Conservation (phyloP, 2,888 invertebrate genomes). For the Synanthedon myopaeformis region DNA sequence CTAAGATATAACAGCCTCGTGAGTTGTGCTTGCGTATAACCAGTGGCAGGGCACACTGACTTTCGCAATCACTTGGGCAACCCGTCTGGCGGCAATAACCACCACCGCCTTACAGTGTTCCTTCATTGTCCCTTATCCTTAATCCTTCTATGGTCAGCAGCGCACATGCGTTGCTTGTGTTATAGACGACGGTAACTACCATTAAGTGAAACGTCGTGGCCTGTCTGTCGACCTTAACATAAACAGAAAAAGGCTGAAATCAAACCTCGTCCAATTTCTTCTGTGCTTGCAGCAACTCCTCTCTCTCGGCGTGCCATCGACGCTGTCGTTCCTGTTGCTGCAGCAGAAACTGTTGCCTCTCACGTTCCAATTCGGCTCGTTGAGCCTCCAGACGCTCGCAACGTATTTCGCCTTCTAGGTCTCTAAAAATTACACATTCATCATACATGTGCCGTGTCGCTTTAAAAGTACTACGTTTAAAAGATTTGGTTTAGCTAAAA, state of each 20-base stretch:
- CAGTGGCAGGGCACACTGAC: not conserved
- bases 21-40: too few species aligned
- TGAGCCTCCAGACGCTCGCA: conserved; percentile 76
- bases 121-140: too few species aligned
- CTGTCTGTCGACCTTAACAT: too few species aligned
- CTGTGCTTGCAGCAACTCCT: conserved; percentile 77
- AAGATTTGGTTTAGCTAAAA: too few species aligned
- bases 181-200: too few species aligned
- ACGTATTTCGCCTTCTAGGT: conserved; percentile 56
- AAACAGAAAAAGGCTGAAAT: not conserved
- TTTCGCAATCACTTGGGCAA: not conserved
- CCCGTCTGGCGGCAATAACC: not conserved
- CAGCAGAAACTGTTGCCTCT: conserved; percentile 71
- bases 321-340: conserved; percentile 65
- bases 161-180: too few species aligned
- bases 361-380: conserved; percentile 67
- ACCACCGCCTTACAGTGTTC: not conserved
- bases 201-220: too few species aligned
- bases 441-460: not conserved
- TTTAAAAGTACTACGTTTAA: not conserved
- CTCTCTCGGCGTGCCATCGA: conserved; percentile 64
- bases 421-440: conserved; percentile 21
- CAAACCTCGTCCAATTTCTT: conserved; percentile 74
- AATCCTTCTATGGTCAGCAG: too few species aligned
- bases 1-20: not conserved